Conservation (phyloP, 2,797 vertebrate genomes). For the Microtus obscurus region DNA sequence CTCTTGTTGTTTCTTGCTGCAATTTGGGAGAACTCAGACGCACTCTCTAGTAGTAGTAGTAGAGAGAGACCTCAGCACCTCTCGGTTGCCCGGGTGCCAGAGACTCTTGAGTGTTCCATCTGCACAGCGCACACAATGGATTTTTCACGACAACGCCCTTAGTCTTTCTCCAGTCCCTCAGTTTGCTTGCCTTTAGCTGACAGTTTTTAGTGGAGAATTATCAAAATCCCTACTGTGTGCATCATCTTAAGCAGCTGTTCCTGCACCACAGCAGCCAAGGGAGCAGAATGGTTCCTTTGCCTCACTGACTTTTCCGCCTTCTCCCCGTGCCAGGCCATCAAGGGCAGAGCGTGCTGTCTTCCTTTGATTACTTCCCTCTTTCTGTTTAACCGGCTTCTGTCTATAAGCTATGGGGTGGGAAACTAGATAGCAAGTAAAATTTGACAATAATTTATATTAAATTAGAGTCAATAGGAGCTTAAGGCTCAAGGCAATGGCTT, state of each 20-base stretch:
- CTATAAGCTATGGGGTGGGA: conserved; percentile 41
- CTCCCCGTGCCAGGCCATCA: not conserved
- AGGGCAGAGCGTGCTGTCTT: not conserved
- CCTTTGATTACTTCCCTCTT: not conserved
- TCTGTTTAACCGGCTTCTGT: not conserved
- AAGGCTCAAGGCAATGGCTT: conserved; percentile 45
- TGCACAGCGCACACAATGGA: not conserved
- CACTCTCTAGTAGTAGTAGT: not conserved
- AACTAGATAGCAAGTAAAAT: conserved; percentile 61
- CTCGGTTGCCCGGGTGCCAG: not conserved
- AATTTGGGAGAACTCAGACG: not conserved
- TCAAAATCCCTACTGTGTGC: not conserved
- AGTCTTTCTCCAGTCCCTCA: not conserved
- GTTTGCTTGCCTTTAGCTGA: conserved; percentile 9
- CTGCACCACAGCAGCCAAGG: not conserved
- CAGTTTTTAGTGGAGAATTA: conserved; percentile 23
- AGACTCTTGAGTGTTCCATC: not conserved
- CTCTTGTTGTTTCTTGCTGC: not conserved
- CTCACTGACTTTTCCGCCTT: not conserved
- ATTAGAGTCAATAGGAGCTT: conserved; percentile 62
- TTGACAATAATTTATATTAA: conserved; percentile 70
- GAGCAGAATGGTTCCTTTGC: rapidly evolving
- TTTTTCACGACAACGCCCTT: not conserved
- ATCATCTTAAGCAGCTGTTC: not conserved
- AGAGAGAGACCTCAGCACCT: not conserved